Conservation (phyloP, 2,797 vertebrate species). For the Pipistrellus kuhlii region DNA sequence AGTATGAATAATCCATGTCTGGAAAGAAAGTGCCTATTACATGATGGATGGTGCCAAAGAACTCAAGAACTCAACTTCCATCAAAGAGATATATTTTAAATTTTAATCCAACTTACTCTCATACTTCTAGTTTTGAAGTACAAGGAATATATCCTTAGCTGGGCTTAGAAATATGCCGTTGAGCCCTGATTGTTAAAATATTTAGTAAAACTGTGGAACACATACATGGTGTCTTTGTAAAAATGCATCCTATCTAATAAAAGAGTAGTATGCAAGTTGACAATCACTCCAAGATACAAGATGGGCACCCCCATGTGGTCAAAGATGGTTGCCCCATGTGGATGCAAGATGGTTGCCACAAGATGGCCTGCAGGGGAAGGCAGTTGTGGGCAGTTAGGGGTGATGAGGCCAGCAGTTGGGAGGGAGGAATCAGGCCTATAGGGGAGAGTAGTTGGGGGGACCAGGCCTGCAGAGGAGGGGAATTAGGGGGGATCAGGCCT, state of each 20-base stretch:
- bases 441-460: too few relatives aligned
- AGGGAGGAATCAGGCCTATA: too few relatives aligned
- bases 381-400: too few relatives aligned
- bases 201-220: neutral
- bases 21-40: neutral
- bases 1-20: slow-evolving; percentile 33
- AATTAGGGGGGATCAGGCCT: too few relatives aligned
- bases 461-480: too few relatives aligned
- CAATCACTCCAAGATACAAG: too few relatives aligned
- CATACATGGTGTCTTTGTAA: neutral
- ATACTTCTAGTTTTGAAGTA: neutral
- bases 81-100: neutral
- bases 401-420: too few relatives aligned
- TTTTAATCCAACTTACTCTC: neutral
- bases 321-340: too few relatives aligned
- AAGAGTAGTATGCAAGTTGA: too few relatives aligned
- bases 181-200: neutral
- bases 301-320: too few relatives aligned
- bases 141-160: neutral
- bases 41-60: neutral
- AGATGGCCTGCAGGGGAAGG: too few relatives aligned
- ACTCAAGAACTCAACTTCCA: slow-evolving; percentile 36
- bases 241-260: neutral
- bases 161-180: neutral
- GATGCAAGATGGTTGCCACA: too few relatives aligned